These are phyloP conservation scores for cattle (Bos taurus) DNA, from an alignment of 2,113 vertebrate genomes.

Conservation along the genomic window DNA sequence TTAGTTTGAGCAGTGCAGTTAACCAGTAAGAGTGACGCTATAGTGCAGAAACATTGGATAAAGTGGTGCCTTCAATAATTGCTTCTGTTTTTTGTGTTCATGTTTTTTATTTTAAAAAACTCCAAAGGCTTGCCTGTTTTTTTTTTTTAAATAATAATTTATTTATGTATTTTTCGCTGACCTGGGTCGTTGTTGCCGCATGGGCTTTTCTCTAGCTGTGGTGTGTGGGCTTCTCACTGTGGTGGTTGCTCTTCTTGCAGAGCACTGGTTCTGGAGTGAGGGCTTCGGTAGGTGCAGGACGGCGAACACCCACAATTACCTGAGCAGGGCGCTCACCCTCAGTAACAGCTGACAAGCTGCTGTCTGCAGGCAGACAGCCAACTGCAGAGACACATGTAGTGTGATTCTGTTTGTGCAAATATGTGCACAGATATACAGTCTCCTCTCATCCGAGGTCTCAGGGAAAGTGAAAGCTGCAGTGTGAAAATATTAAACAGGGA, in stretches of 20 bases:
- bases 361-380: background rate
- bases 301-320: accelerated
- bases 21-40: background rate
- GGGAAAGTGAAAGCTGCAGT: background rate
- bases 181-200: accelerated
- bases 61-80: background rate
- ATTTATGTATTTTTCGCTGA: background rate
- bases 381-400: background rate
- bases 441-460: background rate
- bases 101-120: background rate
- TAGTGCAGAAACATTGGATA: background rate
- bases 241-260: background rate
- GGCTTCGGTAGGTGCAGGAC: background rate
- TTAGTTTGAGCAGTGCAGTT: background rate
- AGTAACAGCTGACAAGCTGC: background rate
- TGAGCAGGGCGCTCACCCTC: background rate
- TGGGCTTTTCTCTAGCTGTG: accelerated
- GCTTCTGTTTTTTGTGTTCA: background rate
- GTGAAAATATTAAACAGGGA: background rate
- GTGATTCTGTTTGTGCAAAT: background rate
- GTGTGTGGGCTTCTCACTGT: background rate
- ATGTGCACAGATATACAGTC: background rate
- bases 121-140: background rate
- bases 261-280: background rate
- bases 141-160: background rate